Percentiles rank a stretch among this genome's conserved stretches.
Evolutionary conservation across 1,140 invertebrate genomes (phyloP).

Genomic region (Ooceraea biroi): DNA sequence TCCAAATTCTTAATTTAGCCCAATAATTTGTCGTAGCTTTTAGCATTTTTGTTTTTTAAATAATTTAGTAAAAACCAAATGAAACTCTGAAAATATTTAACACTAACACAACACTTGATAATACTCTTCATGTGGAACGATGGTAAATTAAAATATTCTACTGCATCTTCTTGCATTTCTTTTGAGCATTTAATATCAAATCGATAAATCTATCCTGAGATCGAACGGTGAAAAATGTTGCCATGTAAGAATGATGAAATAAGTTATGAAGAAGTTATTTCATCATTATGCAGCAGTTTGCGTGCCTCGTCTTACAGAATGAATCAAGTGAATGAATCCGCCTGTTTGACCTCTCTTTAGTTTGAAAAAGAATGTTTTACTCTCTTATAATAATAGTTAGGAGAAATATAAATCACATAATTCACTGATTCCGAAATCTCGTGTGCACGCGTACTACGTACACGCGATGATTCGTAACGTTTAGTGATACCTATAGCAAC

Average conservation of each 20-base stretch:
- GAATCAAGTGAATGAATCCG: slow-evolving; percentile 66
- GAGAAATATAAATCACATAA: slow-evolving; percentile 14
- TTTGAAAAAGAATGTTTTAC: slow-evolving; percentile 44
- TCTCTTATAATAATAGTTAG: slow-evolving; percentile 48
- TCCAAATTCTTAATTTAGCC: slow-evolving; percentile 19
- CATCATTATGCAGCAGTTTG: slow-evolving; percentile 34
- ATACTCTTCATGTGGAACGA: not conserved
- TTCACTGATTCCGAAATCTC: slow-evolving; percentile 30
- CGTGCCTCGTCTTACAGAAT: slow-evolving; percentile 66
- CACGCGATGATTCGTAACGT: slow-evolving; percentile 21
- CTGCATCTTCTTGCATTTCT: not conserved
- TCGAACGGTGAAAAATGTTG: slow-evolving; percentile 43
- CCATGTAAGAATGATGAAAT: slow-evolving; percentile 64
- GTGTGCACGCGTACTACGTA: slow-evolving; percentile 16
- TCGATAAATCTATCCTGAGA: slow-evolving; percentile 32
- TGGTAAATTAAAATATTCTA: slow-evolving; percentile 15
- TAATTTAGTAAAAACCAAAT: too few relatives aligned
- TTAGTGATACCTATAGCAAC: slow-evolving; percentile 40
- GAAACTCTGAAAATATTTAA: too few relatives aligned
- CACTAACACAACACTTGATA: too few relatives aligned
- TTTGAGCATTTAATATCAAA: slow-evolving; percentile 45
- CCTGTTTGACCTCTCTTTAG: slow-evolving; percentile 43
- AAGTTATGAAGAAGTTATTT: too few relatives aligned
- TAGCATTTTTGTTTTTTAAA: too few relatives aligned
- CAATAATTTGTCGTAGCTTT: not conserved